Evolutionary conservation across 2,888 invertebrate species (phyloP).

Genomic region (Hydraecia micacea): DNA sequence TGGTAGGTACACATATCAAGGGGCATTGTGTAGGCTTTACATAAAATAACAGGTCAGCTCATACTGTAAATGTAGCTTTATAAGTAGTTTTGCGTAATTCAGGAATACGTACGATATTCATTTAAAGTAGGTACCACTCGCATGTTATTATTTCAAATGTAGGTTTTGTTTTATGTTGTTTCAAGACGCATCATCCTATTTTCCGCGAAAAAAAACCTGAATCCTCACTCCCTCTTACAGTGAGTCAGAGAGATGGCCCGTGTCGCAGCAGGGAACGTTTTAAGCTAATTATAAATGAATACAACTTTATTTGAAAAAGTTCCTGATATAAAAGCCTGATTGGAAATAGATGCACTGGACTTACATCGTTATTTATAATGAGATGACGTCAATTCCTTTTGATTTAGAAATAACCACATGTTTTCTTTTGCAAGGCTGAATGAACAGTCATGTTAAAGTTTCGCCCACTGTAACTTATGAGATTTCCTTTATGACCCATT

Average conservation of each 20-base stretch:
- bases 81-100: not conserved
- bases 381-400: too few species aligned
- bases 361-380: too few species aligned
- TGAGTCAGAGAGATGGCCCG: not conserved
- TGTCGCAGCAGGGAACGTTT: not conserved
- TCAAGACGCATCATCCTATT: not conserved
- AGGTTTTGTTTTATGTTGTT: not conserved
- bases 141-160: not conserved
- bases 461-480: too few species aligned
- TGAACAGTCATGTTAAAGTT: too few species aligned
- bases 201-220: not conserved
- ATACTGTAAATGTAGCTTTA: not conserved
- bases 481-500: too few species aligned
- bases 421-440: too few species aligned
- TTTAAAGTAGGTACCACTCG: not conserved
- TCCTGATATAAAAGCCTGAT: too few species aligned
- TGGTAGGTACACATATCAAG: not conserved
- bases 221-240: not conserved
- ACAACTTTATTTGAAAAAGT: too few species aligned
- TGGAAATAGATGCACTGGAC: too few species aligned
- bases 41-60: not conserved
- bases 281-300: not conserved
- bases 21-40: not conserved
- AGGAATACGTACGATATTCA: not conserved
- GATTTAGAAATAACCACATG: too few species aligned